These are phyloP conservation scores for Cantharis nigra DNA, from an alignment of 2,888 invertebrate species.

Conservation along the genomic window DNA sequence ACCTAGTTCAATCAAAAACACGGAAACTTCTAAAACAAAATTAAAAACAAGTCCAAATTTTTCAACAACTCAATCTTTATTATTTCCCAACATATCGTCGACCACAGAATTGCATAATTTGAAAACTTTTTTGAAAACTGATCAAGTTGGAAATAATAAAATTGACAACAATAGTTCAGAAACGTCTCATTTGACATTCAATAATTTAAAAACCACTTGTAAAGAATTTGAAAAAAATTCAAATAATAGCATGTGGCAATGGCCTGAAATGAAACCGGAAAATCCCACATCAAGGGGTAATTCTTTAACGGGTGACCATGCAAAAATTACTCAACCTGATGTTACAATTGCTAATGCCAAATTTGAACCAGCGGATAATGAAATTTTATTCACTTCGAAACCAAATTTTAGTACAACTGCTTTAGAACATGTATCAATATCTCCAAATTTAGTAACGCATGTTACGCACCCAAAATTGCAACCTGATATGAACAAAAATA, in stretches of 20 bases:
- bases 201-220: background rate
- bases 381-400: background rate
- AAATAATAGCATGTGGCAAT: background rate
- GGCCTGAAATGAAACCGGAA: background rate
- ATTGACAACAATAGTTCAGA: background rate
- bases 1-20: background rate
- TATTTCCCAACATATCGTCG: too few species aligned
- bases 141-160: too few species aligned
- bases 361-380: background rate
- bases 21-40: background rate
- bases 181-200: background rate
- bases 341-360: background rate
- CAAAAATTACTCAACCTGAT: background rate
- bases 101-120: too few species aligned
- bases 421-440: background rate
- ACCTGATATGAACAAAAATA: background rate
- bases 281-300: background rate
- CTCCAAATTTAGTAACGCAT: background rate
- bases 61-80: too few species aligned
- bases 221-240: background rate
- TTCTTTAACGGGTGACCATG: background rate
- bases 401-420: background rate
- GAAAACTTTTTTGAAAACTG: too few species aligned
- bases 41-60: too few species aligned
- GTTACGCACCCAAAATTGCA: background rate